Percentiles rank a stretch among this genome's conserved stretches.
These are phyloP conservation scores for Caenorhabditis sinica DNA, from an alignment of 2,888 invertebrate species.

Conservation along the genomic window DNA sequence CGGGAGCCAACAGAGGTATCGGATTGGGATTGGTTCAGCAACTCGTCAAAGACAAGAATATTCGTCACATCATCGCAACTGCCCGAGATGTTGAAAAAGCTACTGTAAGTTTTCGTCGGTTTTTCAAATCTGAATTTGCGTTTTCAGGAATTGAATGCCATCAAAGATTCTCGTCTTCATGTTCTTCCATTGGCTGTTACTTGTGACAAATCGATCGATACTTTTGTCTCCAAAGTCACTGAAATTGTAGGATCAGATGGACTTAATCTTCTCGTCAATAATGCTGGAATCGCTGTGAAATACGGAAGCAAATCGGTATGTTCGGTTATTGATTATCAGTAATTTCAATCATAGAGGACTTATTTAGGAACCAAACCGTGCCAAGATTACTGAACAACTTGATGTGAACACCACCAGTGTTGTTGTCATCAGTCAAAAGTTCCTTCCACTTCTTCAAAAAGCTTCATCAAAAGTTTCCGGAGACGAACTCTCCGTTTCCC, in stretches of 20 bases:
- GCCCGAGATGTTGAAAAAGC: constrained; percentile 88
- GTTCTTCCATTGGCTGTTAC: constrained; percentile 51
- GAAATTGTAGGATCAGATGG: constrained; percentile 66
- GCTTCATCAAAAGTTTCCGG: constrained; percentile 59
- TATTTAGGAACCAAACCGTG: constrained; percentile 84
- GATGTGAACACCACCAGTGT: constrained; percentile 87
- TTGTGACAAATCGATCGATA: constrained; percentile 58
- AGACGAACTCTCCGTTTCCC: constrained; percentile 47
- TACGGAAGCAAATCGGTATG: constrained; percentile 35
- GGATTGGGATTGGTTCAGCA: constrained; percentile 92
- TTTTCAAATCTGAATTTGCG: neutral
- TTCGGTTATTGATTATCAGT: neutral
- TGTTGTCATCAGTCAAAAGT: constrained; percentile 63
- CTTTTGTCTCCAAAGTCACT: constrained; percentile 37
- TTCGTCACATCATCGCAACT: constrained; percentile 90
- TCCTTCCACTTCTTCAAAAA: constrained; percentile 64
- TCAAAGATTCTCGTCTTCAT: constrained; percentile 54
- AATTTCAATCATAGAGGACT: neutral
- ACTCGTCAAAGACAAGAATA: constrained; percentile 85
- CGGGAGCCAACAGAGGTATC: constrained; percentile 93
- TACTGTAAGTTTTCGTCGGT: constrained; percentile 44
- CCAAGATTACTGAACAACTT: constrained; percentile 88
- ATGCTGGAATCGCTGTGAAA: constrained; percentile 52
- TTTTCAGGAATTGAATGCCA: constrained; percentile 60
- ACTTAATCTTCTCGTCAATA: constrained; percentile 61